Percentiles rank a stretch among this genome's conserved stretches.
phyloP scores from a whole-genome alignment of 2,113 vertebrate species.

The Neofelis nebulosa region DNA sequence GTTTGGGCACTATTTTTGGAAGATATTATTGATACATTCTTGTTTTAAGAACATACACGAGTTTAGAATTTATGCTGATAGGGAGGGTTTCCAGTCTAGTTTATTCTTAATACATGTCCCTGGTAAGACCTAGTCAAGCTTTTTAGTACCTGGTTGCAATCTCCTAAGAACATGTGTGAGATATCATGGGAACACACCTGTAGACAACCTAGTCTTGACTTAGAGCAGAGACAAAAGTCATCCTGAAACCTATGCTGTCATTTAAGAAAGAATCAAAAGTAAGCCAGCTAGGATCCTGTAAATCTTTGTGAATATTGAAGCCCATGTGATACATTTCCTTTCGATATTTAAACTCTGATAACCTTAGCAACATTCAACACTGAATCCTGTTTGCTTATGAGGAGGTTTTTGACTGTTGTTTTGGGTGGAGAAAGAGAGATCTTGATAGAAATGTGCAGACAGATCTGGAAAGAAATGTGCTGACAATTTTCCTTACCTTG shows the following conservation, averaged over 20 bases:
- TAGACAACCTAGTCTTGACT: neutral
- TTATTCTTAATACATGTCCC: neutral
- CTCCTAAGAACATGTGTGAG: neutral
- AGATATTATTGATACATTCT: neutral
- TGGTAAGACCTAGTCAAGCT: neutral
- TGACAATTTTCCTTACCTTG: neutral
- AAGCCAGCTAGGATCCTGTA: neutral
- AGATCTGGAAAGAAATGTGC: neutral
- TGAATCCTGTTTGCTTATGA: neutral
- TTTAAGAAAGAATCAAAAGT: constrained; percentile 22
- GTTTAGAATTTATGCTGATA: neutral
- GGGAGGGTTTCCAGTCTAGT: neutral
- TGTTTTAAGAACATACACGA: neutral
- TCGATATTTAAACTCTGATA: neutral
- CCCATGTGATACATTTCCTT: neutral
- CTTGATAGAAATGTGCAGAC: neutral
- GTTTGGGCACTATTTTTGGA: neutral
- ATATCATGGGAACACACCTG: neutral
- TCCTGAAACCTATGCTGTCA: neutral
- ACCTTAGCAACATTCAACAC: neutral
- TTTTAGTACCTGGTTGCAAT: neutral
- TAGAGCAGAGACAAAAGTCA: neutral
- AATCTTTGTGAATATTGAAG: neutral
- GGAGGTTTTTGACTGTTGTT: neutral
- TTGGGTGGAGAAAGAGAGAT: neutral